Evolutionary conservation across 2,797 vertebrate species (phyloP), one percentile per base, ranked within the genome.

Genomic region (Rallus crepitans): DNA sequence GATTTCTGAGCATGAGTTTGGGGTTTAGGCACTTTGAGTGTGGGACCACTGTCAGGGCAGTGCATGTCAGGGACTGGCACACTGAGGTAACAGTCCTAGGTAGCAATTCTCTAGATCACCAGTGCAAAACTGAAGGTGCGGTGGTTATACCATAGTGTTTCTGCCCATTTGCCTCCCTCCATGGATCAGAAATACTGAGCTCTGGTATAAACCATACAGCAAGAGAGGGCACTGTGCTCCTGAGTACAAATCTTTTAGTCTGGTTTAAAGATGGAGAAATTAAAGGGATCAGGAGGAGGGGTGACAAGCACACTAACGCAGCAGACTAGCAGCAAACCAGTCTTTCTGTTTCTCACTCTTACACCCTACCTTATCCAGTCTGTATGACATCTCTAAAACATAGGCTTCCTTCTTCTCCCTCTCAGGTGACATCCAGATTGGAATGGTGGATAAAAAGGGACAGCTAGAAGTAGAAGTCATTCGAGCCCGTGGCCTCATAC

Each of bases 381-480:
- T 3, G 1, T 72, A 37, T 24, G 73, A 9, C 69, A 87, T 93
- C 40, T 95, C 65, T 90, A 30, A 87, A 81, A 73, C 16, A 21
- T 28, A 21, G 13, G 7, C 31, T 82, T 83, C 39, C 78, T 86
- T 60, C 55, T 83, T 66, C 45, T 95, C 13, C 37, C 35, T 93
- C 89, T 71, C 93, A 99, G 99, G 99, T 92, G 99, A 99, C 93
- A 99, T 99, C 96, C 99, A 99, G 95, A 99, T 99, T 35, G 99
- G 99, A 87, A 99, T 99, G 99, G 99, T 99, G 94, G 99, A 99
- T 97, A 99, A 99, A 96, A 99, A 99, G 95, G 98, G 99, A 28
- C 99, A 99, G 53, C 98, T 99, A 97, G 99, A 99, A 98, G 99
- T 99, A 81, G 99, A 99, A 97, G 99, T 99, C 75, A 99, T 99